Evolutionary conservation across 92 coral and sea anemone genomes (phyloP), one percentile per base, ranked within the genome.

Genomic region (Epizoanthus illoricatus): DNA sequence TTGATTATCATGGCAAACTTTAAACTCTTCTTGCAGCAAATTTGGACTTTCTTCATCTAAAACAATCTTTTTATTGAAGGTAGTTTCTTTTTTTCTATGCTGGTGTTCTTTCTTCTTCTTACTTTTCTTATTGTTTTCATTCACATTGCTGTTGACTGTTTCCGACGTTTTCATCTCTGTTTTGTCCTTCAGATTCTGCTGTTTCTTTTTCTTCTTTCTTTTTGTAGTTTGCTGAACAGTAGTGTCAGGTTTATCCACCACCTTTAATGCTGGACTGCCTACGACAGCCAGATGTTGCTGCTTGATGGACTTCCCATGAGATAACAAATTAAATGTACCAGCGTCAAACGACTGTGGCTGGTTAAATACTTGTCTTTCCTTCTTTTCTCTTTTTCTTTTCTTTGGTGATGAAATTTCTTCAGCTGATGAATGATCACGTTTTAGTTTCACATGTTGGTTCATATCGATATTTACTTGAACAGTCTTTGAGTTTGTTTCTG

Each of bases 311-410:
- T 54, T 63, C 23, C 70, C 79, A 82, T 75, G 72, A 67, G 81
- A 28, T 83, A 82, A 74, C 28, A 69, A 12, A 69, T 81, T 40
- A 23, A 49, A 13, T 21, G 18, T 5, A 65, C 55, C 17, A 15
- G 58, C 21, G 20, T 56, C 64, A 13, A 36, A n/a, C 15, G 8
- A 12, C 21, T 45, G 49, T 28, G 16, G 49, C 19, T 13, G 54
- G 42, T 69, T 21, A 8, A 18, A 39, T 10, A 49, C 80, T 18
- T 58, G 55, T 74, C 69, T 18, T 62, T n/a, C 45, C 9, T 83
- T 52, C 11, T 85, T 91, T 57, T 68, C 80, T 73, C 79, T 91
- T 79, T 81, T 84, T 83, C 84, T 88, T 76, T 81, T 79, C 71
- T 88, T 83, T 36, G 20, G 69, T 28, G 80, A 59, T 24, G 42